Percentiles rank a stretch among this genome's conserved stretches.
These are phyloP conservation scores for Uloborus plumipes DNA, from an alignment of 2,888 invertebrate species.

Conservation along the genomic window DNA sequence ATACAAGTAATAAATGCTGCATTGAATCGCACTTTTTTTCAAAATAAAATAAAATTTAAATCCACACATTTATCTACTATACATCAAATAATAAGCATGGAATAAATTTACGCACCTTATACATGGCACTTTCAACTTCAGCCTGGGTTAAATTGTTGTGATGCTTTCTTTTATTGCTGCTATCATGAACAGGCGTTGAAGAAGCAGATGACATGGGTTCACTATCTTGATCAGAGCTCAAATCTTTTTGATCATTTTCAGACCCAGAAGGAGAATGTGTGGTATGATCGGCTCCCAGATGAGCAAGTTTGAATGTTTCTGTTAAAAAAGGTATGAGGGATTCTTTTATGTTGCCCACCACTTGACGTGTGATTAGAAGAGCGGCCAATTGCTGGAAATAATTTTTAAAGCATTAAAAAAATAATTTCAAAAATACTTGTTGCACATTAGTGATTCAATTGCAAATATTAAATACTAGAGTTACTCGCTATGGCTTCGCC, in stretches of 20 bases:
- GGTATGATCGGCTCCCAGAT: constrained; percentile 46
- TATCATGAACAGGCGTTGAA: constrained; percentile 35
- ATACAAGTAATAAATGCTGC: too few relatives aligned
- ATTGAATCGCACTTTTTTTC: too few relatives aligned
- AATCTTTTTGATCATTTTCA: constrained; percentile 36
- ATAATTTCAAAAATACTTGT: background rate
- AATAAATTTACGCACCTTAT: constrained; percentile 77
- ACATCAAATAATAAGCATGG: background rate
- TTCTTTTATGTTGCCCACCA: constrained; percentile 95
- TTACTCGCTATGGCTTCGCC: too few relatives aligned
- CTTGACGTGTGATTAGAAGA: constrained; percentile 93
- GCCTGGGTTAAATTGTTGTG: constrained; percentile 76
- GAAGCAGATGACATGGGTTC: constrained; percentile 22
- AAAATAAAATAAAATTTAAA: too few relatives aligned
- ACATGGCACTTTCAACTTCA: constrained; percentile 88
- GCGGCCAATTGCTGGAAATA: constrained; percentile 90
- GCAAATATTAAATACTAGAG: too few relatives aligned
- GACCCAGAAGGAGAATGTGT: constrained; percentile 22
- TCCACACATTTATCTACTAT: too few relatives aligned
- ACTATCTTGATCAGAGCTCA: constrained; percentile 41
- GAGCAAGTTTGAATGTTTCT: constrained; percentile 59
- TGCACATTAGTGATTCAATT: background rate
- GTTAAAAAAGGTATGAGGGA: constrained; percentile 91
- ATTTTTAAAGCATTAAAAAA: background rate
- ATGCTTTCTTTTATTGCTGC: constrained; percentile 21